Conservation (phyloP, 2,113 vertebrate genomes). For the Phainopepla nitens region DNA sequence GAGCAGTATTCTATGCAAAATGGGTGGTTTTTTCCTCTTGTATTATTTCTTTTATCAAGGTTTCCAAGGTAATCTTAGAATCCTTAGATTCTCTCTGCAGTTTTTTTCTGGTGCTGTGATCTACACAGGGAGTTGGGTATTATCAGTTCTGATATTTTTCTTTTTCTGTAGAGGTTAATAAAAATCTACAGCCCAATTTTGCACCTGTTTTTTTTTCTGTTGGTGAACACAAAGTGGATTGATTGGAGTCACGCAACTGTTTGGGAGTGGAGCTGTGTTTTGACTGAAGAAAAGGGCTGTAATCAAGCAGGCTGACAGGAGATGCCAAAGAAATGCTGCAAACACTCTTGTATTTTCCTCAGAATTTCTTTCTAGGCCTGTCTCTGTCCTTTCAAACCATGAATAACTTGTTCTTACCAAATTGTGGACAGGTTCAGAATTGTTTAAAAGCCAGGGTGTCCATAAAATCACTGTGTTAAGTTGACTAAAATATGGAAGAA, state of each 20-base stretch:
- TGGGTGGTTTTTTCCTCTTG: not conserved
- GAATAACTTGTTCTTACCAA: not conserved
- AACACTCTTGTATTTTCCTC: not conserved
- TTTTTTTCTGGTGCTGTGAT: not conserved
- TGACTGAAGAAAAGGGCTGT: not conserved
- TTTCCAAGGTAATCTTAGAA: not conserved
- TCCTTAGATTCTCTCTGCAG: not conserved
- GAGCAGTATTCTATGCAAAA: not conserved
- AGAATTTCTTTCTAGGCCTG: not conserved
- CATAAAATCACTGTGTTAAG: not conserved
- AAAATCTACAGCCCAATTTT: not conserved
- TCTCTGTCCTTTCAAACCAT: not conserved
- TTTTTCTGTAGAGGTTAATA: not conserved
- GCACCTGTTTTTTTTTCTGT: not conserved
- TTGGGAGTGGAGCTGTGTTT: not conserved
- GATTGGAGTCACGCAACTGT: not conserved
- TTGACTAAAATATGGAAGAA: not conserved
- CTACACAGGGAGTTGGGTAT: not conserved
- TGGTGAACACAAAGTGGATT: not conserved
- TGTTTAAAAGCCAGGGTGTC: not conserved
- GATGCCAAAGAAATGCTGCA: not conserved
- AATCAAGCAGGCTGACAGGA: not conserved
- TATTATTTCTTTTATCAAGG: not conserved
- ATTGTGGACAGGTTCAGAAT: not conserved
- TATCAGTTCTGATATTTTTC: not conserved